Conservation (phyloP, 2,888 invertebrate genomes). For the Coelogynopora nodosa region DNA sequence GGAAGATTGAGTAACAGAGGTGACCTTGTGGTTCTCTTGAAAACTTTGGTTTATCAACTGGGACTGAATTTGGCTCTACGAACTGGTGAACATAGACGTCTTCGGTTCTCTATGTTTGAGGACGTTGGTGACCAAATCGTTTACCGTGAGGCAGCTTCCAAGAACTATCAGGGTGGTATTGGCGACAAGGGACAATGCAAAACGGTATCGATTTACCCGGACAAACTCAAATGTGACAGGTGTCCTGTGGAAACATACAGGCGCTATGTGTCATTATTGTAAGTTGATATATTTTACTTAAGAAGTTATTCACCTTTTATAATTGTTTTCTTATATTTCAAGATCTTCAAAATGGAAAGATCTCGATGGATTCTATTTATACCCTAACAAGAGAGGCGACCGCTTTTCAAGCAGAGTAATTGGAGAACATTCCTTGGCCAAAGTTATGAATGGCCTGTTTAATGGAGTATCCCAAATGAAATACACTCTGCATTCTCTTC, state of each 20-base stretch:
- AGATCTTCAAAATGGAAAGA: background rate
- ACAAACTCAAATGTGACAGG: background rate
- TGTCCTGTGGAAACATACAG: background rate
- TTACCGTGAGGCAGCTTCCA: background rate
- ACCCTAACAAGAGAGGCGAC: background rate
- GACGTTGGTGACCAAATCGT: background rate
- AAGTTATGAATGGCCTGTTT: background rate
- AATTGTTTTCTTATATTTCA: background rate
- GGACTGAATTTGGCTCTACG: background rate
- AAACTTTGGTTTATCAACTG: background rate
- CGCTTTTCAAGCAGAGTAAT: background rate
- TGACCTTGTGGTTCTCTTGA: background rate
- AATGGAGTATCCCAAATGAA: background rate
- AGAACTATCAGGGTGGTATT: background rate
- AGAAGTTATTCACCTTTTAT: background rate
- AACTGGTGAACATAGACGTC: background rate
- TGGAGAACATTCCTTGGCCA: background rate
- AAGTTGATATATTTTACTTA: background rate
- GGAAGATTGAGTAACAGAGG: background rate
- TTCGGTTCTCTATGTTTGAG: background rate
- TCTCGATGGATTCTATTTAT: background rate
- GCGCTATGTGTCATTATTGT: background rate
- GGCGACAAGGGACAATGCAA: background rate
- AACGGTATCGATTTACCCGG: background rate
- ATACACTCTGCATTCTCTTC: background rate